A percentile compares a stretch with the other conserved stretches of the same genome.
These are phyloP conservation scores for Cyclargus thomasi DNA, from an alignment of 1,140 invertebrate genomes.

Conservation along the genomic window DNA sequence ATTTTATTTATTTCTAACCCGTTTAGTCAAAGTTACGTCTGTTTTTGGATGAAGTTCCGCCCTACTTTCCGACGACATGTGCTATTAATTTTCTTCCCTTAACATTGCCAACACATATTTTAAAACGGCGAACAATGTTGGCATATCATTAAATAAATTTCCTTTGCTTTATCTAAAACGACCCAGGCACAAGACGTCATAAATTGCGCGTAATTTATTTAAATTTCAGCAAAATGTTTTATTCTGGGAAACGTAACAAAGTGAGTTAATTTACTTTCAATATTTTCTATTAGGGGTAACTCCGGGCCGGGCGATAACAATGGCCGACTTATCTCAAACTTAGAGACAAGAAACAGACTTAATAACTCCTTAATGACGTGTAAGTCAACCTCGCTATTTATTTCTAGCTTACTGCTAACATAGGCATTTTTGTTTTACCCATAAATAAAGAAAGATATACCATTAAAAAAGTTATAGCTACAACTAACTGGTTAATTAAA, in stretches of 20 bases:
- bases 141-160: constrained; percentile 16
- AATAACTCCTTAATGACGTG: neutral
- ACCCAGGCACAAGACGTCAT: constrained; percentile 7
- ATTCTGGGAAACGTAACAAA: constrained; percentile 9
- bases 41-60: neutral
- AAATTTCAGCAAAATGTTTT: constrained; percentile 11
- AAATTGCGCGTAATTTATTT: constrained; percentile 9
- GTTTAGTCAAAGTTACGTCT: neutral
- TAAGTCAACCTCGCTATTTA: neutral
- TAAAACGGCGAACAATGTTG: constrained; percentile 15
- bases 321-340: constrained; percentile 25
- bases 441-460: too few species aligned
- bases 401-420: too few species aligned
- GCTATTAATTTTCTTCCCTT: neutral
- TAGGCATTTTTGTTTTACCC: too few species aligned
- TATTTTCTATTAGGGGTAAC: constrained; percentile 39
- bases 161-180: constrained; percentile 7
- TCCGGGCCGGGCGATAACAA: constrained; percentile 35
- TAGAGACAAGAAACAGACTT: constrained; percentile 6
- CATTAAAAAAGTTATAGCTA: too few species aligned
- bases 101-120: constrained; percentile 6
- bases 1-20: neutral
- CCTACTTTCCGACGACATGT: neutral
- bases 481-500: too few species aligned
- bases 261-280: constrained; percentile 24